Evolutionary conservation across 2,113 vertebrate species (phyloP).

Genomic region (Isichthys henryi): DNA sequence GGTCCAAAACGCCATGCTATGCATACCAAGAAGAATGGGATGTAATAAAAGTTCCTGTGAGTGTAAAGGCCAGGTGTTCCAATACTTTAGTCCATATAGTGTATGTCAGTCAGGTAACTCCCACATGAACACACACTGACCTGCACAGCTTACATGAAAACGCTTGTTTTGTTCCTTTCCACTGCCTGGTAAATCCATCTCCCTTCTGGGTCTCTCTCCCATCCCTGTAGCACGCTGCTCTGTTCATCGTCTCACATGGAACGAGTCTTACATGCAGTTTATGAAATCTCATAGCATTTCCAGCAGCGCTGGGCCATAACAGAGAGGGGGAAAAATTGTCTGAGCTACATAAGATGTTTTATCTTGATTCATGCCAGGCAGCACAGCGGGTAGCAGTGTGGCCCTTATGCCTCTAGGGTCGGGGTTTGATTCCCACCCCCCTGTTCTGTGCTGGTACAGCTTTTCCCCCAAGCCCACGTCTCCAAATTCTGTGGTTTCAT

Average conservation of each 20-base stretch:
- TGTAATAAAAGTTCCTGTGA: background rate
- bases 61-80: background rate
- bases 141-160: background rate
- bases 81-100: background rate
- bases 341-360: background rate
- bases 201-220: background rate
- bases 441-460: background rate
- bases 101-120: background rate
- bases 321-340: background rate
- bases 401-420: background rate
- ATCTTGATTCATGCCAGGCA: background rate
- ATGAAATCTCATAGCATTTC: background rate
- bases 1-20: background rate
- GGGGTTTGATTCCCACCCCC: background rate
- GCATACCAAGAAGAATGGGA: background rate
- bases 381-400: background rate
- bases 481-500: background rate
- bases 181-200: background rate
- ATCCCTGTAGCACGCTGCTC: background rate
- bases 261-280: background rate
- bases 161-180: background rate
- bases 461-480: background rate
- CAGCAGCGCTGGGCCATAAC: background rate
- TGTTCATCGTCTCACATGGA: background rate
- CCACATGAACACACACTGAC: background rate